Base-by-base conservation (phyloP, 2,888 invertebrate genomes). In the Agrochola macilenta region DNA sequence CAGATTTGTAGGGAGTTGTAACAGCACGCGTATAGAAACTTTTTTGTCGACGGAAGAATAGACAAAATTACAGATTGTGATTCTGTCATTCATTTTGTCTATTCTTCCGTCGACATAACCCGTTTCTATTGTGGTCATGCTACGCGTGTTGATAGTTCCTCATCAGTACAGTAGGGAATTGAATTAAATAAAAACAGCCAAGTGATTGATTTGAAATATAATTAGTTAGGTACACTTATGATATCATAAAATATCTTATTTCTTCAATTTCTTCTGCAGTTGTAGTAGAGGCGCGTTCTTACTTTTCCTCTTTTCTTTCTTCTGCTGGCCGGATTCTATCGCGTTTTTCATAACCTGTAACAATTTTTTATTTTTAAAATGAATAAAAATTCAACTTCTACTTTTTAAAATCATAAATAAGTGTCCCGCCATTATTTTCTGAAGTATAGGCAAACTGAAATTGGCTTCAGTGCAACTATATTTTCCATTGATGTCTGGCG, bases 291-390 rank as follows among this genome's bases (percentile, higher is more conserved):
- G 89, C 0, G 94, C 94, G 77, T 97, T 97, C 79, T 97, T 97
- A 60, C 95, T 92, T 90, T 92, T 94, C 35, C 97, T 91, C 80
- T 95, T 96, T n/a, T 96, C 93, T 81, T 94, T 96, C 84, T 96
- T 96, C 79, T 95, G 57, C 71, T 94, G 93, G 2, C 97, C 97
- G 0, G 95, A 92, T 86, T 94, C 91, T 72, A 97, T 78, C 0
- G 96, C 93, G 2, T 94, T 95, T 80, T 97, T 97, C 97, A 97
- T 96, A 1, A 95, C 95, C 96, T 30, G 30, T 30, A 30, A 30
- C 30, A 30, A 30, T n/a, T n/a, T n/a, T n/a, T n/a, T n/a, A n/a
- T n/a, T n/a, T n/a, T n/a, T n/a, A n/a, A n/a, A 30, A 30, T 30
- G 1, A 30, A 30, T 30, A 30, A 30, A n/a, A 30, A 30, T 30